Conservation (phyloP, 2,113 vertebrate species). For the Syrmaticus mikado region DNA sequence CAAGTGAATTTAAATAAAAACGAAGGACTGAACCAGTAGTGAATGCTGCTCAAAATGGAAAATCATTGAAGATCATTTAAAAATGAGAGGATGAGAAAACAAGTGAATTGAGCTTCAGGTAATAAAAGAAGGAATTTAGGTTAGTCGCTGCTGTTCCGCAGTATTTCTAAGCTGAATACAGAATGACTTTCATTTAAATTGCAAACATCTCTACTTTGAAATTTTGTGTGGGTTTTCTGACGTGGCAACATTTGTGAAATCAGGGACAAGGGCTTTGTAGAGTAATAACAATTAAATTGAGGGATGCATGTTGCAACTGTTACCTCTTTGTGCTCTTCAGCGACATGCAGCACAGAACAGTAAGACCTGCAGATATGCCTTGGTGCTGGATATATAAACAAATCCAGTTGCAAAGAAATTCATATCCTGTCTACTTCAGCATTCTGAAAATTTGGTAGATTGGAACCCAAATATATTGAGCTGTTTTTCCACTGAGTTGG, state of each 20-base stretch:
- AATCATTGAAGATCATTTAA: neutral
- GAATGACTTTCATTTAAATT: neutral
- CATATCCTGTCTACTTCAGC: neutral
- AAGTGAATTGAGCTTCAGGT: neutral
- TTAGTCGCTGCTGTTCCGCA: neutral
- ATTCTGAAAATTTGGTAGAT: neutral
- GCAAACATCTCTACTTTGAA: neutral
- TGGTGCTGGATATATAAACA: neutral
- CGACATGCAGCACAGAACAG: neutral
- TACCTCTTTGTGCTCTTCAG: neutral
- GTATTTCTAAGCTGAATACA: neutral
- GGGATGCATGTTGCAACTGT: neutral
- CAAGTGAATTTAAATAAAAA: neutral
- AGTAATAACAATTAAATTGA: neutral
- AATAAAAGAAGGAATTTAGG: neutral
- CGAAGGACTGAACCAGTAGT: neutral
- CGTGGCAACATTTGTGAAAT: neutral
- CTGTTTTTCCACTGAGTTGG: neutral
- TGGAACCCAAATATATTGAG: neutral
- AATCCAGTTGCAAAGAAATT: neutral
- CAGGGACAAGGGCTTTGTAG: neutral
- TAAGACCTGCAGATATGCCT: neutral
- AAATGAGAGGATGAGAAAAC: neutral
- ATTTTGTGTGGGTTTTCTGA: neutral
- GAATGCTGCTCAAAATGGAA: neutral